Percentiles rank a stretch among this genome's conserved stretches.
phyloP scores from a whole-genome alignment of 2,797 vertebrate species.

The Alosa sapidissima region DNA sequence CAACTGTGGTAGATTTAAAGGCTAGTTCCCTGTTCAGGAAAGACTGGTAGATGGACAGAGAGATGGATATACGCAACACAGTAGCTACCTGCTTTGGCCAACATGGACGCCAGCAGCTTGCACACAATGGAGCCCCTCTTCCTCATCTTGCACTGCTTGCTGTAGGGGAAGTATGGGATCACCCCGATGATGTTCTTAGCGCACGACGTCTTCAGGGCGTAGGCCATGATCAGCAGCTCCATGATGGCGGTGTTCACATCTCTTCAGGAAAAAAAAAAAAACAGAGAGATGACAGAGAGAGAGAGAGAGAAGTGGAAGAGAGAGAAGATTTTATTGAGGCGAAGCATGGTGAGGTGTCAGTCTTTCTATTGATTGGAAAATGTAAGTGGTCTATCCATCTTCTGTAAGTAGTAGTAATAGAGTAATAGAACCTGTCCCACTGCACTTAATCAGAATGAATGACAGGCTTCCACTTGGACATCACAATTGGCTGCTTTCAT shows the following conservation, averaged over 20 bases:
- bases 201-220: constrained; percentile 94
- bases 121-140: constrained; percentile 98
- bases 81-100: constrained; percentile 89
- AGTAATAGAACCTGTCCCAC: background rate
- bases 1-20: too few relatives aligned
- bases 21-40: too few relatives aligned
- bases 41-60: background rate
- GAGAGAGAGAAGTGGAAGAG: background rate
- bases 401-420: background rate
- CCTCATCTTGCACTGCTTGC: constrained; percentile 99
- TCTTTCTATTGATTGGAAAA: background rate
- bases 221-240: constrained; percentile 97
- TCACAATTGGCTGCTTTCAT: background rate
- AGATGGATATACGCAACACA: background rate
- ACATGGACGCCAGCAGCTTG: constrained; percentile 95
- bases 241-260: constrained; percentile 98
- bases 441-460: background rate
- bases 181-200: constrained; percentile 97
- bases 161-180: constrained; percentile 98
- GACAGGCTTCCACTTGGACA: background rate
- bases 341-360: background rate
- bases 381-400: background rate
- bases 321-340: background rate
- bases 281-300: constrained; percentile 3
- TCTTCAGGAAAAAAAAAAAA: constrained; percentile 61